Base-by-base conservation (phyloP, 2,888 invertebrate species). In the Sinhomidia bicolor region DNA sequence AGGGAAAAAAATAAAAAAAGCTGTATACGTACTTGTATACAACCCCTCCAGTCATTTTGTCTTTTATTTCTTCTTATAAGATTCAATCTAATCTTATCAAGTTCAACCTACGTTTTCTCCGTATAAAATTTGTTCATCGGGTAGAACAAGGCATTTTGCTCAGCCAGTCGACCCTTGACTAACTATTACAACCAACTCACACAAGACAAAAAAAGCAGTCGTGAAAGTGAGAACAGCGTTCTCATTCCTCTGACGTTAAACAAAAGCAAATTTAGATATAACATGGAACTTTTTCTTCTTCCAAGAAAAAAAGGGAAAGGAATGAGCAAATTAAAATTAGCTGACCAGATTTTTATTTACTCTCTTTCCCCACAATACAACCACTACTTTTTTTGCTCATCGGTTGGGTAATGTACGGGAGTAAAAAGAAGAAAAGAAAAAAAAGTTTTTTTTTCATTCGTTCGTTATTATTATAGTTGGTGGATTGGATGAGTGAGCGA, bases 31-130 rank as follows among this genome's bases (percentile, higher is more conserved):
- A n/a, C n/a, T n/a, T n/a, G n/a, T 44, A 44, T 17, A 71, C 71
- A 71, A 36, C 23, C 44, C 44, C 71, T 71, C 17, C 0, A 41
- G 41, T 71, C 71, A 71, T 74, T 51, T 62, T 23, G 1, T 51
- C 29, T 74, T 74, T 44, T 51, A 12, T 23, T 12, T 23, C 14
- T 68, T 36, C 36, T 68, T 36, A 17, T 12, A 74, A 29, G 26
- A 74, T 74, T 74, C 74, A 74, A 74, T 74, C 74, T 74, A 74
- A 74, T 74, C 74, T 47, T 51, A 74, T 74, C 74, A 74, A 74
- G 51, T 74, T 51, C 74, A 74, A 74, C 74, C 74, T 74, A 74
- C 74, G 47, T 74, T 51, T 74, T 4, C 6, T 23, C 0, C 41
- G 23, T 44, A 14, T 23, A 26, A 62, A 5, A 1, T 32, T 14